Percentiles rank a stretch among this genome's conserved stretches.
These are phyloP conservation scores for Lutjanus campechanus DNA, from an alignment of 2,797 vertebrate species.

Conservation along the genomic window DNA sequence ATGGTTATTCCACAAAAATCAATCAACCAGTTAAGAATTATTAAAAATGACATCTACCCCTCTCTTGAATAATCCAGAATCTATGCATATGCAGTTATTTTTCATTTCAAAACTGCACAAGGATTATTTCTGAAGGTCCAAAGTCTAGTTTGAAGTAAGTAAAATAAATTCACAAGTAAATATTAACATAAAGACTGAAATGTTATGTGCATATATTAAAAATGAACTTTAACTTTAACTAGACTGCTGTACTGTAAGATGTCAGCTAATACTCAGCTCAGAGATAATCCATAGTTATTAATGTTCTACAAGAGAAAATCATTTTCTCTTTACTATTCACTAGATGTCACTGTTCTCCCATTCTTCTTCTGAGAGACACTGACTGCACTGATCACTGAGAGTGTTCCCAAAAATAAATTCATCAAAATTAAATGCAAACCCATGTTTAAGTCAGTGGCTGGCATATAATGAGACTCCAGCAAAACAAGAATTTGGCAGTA, in stretches of 20 bases:
- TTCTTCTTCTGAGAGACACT: neutral
- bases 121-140: neutral
- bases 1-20: no score
- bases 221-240: neutral
- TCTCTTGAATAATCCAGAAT: neutral
- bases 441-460: slow-evolving; percentile 14
- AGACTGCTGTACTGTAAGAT: neutral
- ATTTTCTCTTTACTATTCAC: slow-evolving; percentile 44
- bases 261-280: neutral
- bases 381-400: slow-evolving; percentile 4
- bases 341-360: slow-evolving; percentile 82
- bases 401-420: slow-evolving; percentile 35
- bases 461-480: slow-evolving; percentile 23
- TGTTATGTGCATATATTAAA: no score
- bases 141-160: no score
- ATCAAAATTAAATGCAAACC: slow-evolving; percentile 43
- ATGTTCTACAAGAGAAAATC: neutral
- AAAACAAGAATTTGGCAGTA: neutral
- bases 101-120: no score
- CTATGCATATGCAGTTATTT: neutral
- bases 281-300: neutral
- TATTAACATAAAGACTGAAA: no score
- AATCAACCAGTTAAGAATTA: no score
- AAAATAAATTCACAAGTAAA: no score
- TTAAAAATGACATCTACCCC: no score